Evolutionary conservation across 2,113 vertebrate genomes (phyloP).

Genomic region (Cnemophilus loriae): DNA sequence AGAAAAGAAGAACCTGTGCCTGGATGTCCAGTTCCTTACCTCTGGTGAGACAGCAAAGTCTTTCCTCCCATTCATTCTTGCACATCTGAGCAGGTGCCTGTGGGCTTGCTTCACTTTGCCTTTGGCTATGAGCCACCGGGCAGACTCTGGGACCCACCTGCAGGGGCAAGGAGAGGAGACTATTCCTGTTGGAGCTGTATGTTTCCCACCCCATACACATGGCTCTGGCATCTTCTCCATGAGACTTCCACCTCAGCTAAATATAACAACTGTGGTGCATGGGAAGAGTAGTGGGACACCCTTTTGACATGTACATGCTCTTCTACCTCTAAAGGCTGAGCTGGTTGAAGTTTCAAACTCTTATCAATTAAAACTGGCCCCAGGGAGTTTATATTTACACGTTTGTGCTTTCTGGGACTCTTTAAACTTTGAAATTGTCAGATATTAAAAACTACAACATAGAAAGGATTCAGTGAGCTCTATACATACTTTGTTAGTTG

Average conservation of each 20-base stretch:
- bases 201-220: not conserved
- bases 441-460: not conserved
- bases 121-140: constrained; percentile 84
- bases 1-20: not conserved
- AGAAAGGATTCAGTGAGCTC: not conserved
- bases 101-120: constrained; percentile 76
- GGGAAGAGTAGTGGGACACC: not conserved
- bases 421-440: not conserved
- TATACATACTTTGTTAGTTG: not conserved
- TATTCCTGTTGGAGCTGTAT: not conserved
- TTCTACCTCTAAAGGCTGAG: not conserved
- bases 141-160: constrained; percentile 93
- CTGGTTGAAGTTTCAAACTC: not conserved
- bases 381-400: not conserved
- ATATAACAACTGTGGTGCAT: not conserved
- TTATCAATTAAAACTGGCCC: not conserved
- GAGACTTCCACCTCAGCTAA: not conserved
- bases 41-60: constrained; percentile 21
- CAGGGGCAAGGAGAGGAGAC: not conserved
- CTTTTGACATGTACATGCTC: not conserved
- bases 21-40: constrained; percentile 3
- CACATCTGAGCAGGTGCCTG: constrained; percentile 78
- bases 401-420: not conserved
- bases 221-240: not conserved
- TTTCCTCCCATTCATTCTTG: constrained; percentile 73